Evolutionary conservation across 2,797 vertebrate species (phyloP).

Genomic region (Trachops cirrhosus): DNA sequence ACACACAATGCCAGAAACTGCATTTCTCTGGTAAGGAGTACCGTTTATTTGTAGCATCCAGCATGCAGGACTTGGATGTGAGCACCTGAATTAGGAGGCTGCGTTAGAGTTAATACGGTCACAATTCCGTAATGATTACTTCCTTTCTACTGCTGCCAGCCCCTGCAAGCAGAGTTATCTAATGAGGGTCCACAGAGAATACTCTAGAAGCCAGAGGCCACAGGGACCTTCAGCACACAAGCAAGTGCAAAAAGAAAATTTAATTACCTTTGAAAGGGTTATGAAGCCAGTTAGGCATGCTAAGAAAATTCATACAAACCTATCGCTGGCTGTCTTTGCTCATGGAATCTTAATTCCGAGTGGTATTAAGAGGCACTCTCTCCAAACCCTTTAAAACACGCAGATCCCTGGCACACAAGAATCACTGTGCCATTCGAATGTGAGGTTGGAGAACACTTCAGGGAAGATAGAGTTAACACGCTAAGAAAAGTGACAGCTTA

Average conservation of each 20-base stretch:
- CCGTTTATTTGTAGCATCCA: neutral
- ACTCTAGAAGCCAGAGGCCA: neutral
- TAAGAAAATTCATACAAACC: neutral
- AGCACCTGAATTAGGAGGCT: neutral
- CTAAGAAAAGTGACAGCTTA: neutral
- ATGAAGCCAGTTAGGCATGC: neutral
- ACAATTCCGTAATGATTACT: neutral
- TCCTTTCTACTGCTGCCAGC: neutral
- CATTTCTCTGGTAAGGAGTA: neutral
- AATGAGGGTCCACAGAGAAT: neutral
- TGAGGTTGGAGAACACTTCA: neutral
- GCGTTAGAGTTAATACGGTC: neutral
- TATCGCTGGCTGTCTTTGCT: neutral
- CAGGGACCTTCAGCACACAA: neutral
- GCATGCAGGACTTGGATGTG: neutral
- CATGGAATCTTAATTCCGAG: neutral
- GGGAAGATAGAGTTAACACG: neutral
- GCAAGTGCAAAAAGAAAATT: slow-evolving; percentile 7
- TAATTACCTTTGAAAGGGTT: slow-evolving; percentile 15
- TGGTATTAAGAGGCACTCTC: too few relatives aligned
- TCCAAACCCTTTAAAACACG: neutral
- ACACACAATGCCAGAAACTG: neutral
- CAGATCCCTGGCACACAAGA: neutral
- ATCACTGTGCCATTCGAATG: neutral
- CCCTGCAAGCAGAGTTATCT: neutral